Percentiles rank a stretch among this genome's conserved stretches.
phyloP scores from a whole-genome alignment of 2,113 vertebrate species.

The Oreotragus oreotragus region DNA sequence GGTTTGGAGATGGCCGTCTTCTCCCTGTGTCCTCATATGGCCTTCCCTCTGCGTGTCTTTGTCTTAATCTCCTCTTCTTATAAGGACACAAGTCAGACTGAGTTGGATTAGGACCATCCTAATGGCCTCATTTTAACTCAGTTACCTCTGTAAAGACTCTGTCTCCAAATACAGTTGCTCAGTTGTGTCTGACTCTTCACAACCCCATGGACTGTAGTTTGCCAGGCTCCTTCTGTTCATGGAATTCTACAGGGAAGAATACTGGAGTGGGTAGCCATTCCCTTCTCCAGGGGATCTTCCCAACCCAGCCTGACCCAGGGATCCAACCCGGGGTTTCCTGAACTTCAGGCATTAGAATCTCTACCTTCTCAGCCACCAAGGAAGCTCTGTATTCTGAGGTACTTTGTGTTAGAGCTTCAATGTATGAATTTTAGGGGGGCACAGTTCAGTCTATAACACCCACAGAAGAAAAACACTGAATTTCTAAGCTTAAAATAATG shows the following conservation, averaged over 20 bases:
- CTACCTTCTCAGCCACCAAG: background rate
- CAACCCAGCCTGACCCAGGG: background rate
- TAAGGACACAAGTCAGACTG: background rate
- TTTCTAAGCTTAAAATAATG: too few relatives aligned
- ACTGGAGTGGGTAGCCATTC: background rate
- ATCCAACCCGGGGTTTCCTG: background rate
- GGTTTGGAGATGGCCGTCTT: background rate
- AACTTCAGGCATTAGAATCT: background rate
- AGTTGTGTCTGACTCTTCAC: background rate
- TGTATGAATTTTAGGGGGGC: background rate
- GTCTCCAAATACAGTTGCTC: background rate
- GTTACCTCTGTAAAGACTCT: background rate
- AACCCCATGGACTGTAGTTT: background rate
- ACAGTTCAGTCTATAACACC: background rate
- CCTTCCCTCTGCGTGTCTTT: background rate
- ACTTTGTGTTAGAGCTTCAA: background rate
- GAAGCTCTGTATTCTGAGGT: background rate
- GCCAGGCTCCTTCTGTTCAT: background rate
- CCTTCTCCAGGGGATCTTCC: background rate
- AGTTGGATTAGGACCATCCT: background rate
- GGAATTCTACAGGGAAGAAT: background rate
- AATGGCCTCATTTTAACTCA: background rate
- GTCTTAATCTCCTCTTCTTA: background rate
- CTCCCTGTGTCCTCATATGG: background rate
- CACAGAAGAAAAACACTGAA: too few relatives aligned